Base-by-base conservation (phyloP, 2,888 invertebrate species). In the Drosophila borealis region DNA sequence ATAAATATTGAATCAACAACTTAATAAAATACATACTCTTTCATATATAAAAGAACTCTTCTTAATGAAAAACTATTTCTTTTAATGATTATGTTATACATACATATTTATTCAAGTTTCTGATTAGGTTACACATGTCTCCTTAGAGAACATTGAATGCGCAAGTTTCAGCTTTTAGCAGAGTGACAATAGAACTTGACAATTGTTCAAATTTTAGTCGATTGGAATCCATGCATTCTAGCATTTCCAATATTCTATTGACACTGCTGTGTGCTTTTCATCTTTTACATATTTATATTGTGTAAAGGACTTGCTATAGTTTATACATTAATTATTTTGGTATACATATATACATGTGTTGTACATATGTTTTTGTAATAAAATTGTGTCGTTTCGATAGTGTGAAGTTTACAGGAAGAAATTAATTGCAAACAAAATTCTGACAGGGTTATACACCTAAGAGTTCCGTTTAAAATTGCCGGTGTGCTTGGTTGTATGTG, bases 71-170 rank as follows among this genome's bases (percentile, higher is more conserved):
- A 44, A 5, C 8, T 5, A 19, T 9, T 49, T 41, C 17, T 33
- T 49, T 50, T 33, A 37, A 65, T 45, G 71, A 59, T 77, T 64
- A 68, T 84, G 70, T 71, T 79, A 55, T 74, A 80, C 70, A 82
- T 80, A 78, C 63, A 76, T 75, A 70, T 82, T 78, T 80, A 82
- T 71, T 80, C 61, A 54, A 36, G 21, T 66, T 68, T 62, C 54
- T 45, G 59, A 65, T 78, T 60, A 63, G 61, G 69, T 81, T 70
- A 78, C 71, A 84, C 67, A 81, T 67, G 60, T 69, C 62, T 74
- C 46, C 36, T 14, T 65, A 50, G 63, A 42, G 42, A 66, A 61
- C 71, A 68, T 63, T 70, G 62, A 57, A 74, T 77, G 63, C 74
- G 57, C 60, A 71, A 49, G 61, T 51, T 51, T 69, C 36, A 51